Percentiles rank a stretch among this genome's conserved stretches.
phyloP scores from a whole-genome alignment of 2,888 invertebrate species.

The Drosophila dives region DNA sequence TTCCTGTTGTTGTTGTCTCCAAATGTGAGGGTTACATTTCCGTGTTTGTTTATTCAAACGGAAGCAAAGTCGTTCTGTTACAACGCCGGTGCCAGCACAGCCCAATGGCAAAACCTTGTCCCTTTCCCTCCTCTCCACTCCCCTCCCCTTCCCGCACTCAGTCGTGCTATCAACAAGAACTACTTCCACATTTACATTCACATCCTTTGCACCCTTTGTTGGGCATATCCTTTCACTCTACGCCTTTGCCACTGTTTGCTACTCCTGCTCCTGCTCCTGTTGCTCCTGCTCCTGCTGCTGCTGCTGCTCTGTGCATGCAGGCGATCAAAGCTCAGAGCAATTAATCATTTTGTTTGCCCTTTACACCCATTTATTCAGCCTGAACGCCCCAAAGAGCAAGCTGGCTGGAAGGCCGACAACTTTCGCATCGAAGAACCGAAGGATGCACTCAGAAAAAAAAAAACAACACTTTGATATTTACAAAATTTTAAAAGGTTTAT shows the following conservation, averaged over 20 bases:
- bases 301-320: conserved; percentile 69
- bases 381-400: conserved; percentile 77
- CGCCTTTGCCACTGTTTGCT: conserved; percentile 9
- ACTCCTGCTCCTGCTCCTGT: conserved; percentile 21
- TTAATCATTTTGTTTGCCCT: conserved; percentile 85
- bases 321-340: conserved; percentile 85
- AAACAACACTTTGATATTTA: neutral
- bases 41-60: conserved; percentile 82
- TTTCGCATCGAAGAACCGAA: conserved; percentile 16
- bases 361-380: conserved; percentile 83
- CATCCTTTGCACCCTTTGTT: conserved; percentile 78
- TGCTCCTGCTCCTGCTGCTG: conserved; percentile 33
- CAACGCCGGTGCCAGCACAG: conserved; percentile 67
- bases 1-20: conserved; percentile 20
- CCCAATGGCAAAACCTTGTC: conserved; percentile 27
- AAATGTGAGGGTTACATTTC: conserved; percentile 76
- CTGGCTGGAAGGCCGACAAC: conserved; percentile 3
- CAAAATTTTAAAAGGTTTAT: neutral
- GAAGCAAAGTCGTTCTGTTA: conserved; percentile 81
- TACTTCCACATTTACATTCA: conserved; percentile 53
- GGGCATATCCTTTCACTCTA: conserved; percentile 61
- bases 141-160: too few species aligned
- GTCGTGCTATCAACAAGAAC: conserved; percentile 15
- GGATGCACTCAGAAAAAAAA: conserved; percentile 10
- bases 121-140: neutral